Evolutionary conservation across 2,888 invertebrate genomes (phyloP).

Genomic region (Danaus chrysippus): DNA sequence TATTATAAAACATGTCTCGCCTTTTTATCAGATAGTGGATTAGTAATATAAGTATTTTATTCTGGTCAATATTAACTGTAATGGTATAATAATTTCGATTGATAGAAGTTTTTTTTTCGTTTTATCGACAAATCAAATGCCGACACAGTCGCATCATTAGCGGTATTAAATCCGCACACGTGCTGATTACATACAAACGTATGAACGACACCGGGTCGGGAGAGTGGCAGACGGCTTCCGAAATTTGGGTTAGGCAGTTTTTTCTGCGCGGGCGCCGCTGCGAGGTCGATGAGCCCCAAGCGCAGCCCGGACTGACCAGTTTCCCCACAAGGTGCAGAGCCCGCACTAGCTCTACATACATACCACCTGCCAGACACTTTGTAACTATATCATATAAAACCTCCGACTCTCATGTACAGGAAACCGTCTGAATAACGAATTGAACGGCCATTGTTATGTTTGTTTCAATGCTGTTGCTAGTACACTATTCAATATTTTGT

Average conservation of each 20-base stretch:
- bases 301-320: slow-evolving; percentile 56
- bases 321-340: slow-evolving; percentile 73
- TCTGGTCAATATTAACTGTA: too few species aligned
- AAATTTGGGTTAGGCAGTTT: slow-evolving; percentile 74
- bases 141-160: slow-evolving; percentile 38
- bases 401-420: slow-evolving; percentile 33
- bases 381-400: slow-evolving; percentile 57
- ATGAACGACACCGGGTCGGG: slow-evolving; percentile 47
- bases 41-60: too few species aligned
- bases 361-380: slow-evolving; percentile 76
- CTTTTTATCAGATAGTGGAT: too few species aligned
- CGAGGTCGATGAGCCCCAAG: slow-evolving; percentile 68
- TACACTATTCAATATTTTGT: too few species aligned
- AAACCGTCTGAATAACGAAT: slow-evolving; percentile 22
- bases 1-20: too few species aligned
- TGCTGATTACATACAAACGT: slow-evolving; percentile 54
- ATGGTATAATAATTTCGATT: slow-evolving; percentile 13
- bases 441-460: too few species aligned
- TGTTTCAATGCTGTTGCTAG: too few species aligned
- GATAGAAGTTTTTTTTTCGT: slow-evolving; percentile 26
- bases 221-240: slow-evolving; percentile 69
- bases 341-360: slow-evolving; percentile 70
- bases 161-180: slow-evolving; percentile 45
- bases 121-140: slow-evolving; percentile 34
- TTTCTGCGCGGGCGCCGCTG: slow-evolving; percentile 62